Conservation (phyloP, 2,113 vertebrate genomes). For the human region GRCh38 chr2:99634001-99634500, state of each 20-base stretch:
- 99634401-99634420: not conserved
- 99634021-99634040: no score
- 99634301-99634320: no score
- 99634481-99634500: not conserved
- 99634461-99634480: not conserved
- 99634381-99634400: not conserved
- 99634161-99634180: no score
- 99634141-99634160: no score
- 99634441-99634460: not conserved
- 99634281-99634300: not conserved
- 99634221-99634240: not conserved
- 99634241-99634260: not conserved
- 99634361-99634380: not conserved
- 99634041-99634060: no score
- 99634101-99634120: no score
- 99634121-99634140: no score
- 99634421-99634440: not conserved
- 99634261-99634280: not conserved
- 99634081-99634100: no score
- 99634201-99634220: not conserved
- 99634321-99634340: not conserved
- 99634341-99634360: not conserved
- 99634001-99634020: no score
- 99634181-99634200: no score
- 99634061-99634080: rapidly evolving